Percentiles rank a stretch among this genome's conserved stretches.
These are phyloP conservation scores for Scaptomyza flava DNA, from an alignment of 2,888 invertebrate species.

Conservation along the genomic window DNA sequence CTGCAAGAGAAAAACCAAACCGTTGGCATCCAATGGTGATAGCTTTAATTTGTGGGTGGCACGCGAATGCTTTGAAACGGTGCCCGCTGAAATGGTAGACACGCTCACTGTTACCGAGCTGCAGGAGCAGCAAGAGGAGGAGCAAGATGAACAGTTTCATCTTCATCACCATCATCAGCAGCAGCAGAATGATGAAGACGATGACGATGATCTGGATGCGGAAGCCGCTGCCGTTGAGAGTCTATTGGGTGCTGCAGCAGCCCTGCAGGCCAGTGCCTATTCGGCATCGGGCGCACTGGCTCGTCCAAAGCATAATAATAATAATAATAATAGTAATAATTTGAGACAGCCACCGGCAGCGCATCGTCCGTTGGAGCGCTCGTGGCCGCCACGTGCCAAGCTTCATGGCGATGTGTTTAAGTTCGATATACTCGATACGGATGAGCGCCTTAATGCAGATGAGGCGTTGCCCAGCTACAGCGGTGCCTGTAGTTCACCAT, in stretches of 20 bases:
- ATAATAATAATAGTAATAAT: slow-evolving; percentile 43
- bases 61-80: slow-evolving; percentile 83
- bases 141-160: slow-evolving; percentile 66
- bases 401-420: slow-evolving; percentile 91
- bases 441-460: slow-evolving; percentile 85
- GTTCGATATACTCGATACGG: slow-evolving; percentile 93
- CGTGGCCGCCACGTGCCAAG: slow-evolving; percentile 89
- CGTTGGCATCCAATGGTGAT: slow-evolving; percentile 61
- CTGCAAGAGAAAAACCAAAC: slow-evolving; percentile 88
- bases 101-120: slow-evolving; percentile 65
- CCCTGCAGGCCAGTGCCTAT: slow-evolving; percentile 66
- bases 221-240: slow-evolving; percentile 80
- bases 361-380: slow-evolving; percentile 92
- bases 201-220: slow-evolving; percentile 63
- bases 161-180: slow-evolving; percentile 49
- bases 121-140: slow-evolving; percentile 59
- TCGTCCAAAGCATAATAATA: slow-evolving; percentile 56
- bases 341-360: slow-evolving; percentile 65
- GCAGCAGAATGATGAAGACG: slow-evolving; percentile 20
- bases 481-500: slow-evolving; percentile 76
- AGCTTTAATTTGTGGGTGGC: slow-evolving; percentile 84
- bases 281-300: slow-evolving; percentile 11
- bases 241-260: slow-evolving; percentile 81
- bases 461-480: slow-evolving; percentile 66
- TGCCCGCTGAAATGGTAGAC: slow-evolving; percentile 82